Base-by-base conservation (phyloP, 2,113 vertebrate genomes). In the Rhagologus leucostigma region DNA sequence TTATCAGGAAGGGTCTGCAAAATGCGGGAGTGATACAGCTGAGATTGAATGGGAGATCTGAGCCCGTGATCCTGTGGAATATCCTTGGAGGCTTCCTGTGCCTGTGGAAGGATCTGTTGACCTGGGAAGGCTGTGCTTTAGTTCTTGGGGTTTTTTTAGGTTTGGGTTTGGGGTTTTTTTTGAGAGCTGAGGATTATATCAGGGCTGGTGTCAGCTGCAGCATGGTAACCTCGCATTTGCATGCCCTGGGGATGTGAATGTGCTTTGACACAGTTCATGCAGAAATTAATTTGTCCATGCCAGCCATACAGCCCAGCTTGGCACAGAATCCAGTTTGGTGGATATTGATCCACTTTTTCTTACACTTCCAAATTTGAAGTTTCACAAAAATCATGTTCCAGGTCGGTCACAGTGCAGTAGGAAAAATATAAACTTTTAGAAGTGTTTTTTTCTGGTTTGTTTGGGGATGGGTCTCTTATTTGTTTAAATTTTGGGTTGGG, bases 241-340 rank as follows among this genome's bases (percentile, higher is more conserved):
- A 85, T 93, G 95, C 94, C 95, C 90, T n/a, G 78, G 47, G 95
- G 96, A 35, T 88, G 93, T 65, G 55, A 35, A 94, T 96, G 94
- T 86, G 84, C 91, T 94, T 85, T 90, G 77, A 47, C 1, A 13
- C 71, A 37, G 78, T 29, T 91, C 39, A 17, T 73, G 93, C 87
- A 93, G 84, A 87, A 96, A 85, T 91, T 37, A 79, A 84, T 94
- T 96, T 87, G 75, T 87, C 89, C 21, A 2, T 53, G 91, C 24
- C 21, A 32, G 91, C 53, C 41, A 10, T 20, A 56, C 10, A 87
- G 84, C 91, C 32, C 10, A 29, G 77, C 74, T 64, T 33, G 87
- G 74, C 16, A 10, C 9, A 57, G 65, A 93, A 94, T 96, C 91
- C 74, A 16, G 18, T 83, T 88, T 85, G 88, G 67, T 79, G 82